Evolutionary conservation across 1,140 invertebrate species (phyloP).

Genomic region (Leptoteleia sp.): DNA sequence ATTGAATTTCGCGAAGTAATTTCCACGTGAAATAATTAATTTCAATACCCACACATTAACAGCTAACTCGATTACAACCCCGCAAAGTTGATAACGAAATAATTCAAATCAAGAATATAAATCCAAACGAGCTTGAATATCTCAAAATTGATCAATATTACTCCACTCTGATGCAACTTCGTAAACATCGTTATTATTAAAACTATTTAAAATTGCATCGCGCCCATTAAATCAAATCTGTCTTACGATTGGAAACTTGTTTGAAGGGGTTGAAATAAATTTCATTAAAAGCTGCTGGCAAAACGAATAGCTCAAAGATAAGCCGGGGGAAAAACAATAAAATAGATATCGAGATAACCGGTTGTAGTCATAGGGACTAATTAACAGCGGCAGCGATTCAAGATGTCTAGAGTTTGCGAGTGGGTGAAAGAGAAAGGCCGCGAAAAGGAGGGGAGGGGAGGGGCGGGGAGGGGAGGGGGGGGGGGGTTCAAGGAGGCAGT

Average conservation of each 20-base stretch:
- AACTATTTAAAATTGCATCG: no score
- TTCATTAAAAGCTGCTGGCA: neutral
- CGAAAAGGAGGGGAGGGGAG: constrained; percentile 65
- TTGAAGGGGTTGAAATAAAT: neutral
- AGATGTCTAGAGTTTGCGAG: constrained; percentile 70
- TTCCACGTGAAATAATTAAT: no score
- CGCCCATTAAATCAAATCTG: no score
- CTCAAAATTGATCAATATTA: no score
- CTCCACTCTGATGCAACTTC: no score
- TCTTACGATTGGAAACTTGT: no score
- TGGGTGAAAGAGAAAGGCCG: constrained; percentile 61
- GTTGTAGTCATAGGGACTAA: constrained; percentile 77
- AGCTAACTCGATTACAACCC: no score
- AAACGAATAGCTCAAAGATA: neutral
- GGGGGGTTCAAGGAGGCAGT: constrained; percentile 70
- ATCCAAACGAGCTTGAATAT: no score
- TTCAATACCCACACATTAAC: no score
- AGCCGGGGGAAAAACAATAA: constrained; percentile 45
- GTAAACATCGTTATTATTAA: no score
- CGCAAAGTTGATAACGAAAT: no score
- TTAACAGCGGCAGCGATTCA: constrained; percentile 78
- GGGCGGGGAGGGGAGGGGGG: constrained; percentile 66
- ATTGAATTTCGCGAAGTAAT: constrained; percentile 12
- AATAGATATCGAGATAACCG: constrained; percentile 62
- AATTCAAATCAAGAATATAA: no score